Evolutionary conservation across 2,113 vertebrate genomes (phyloP).

Genomic region (Chinchilla lanigera): DNA sequence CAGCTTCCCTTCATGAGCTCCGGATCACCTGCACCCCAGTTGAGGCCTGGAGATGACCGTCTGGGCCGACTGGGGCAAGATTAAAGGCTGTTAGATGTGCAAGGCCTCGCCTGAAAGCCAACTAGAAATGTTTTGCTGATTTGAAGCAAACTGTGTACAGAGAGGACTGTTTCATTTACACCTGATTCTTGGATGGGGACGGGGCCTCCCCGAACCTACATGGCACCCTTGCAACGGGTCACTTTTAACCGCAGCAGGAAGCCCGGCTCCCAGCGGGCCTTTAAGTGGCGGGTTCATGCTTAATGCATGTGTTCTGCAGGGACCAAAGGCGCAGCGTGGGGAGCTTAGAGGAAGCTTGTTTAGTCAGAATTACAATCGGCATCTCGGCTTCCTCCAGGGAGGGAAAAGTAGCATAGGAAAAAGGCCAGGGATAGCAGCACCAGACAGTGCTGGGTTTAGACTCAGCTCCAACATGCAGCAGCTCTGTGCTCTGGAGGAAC

Average conservation of each 20-base stretch:
- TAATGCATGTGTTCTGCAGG: background rate
- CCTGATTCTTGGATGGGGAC: background rate
- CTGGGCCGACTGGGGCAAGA: conserved; percentile 21
- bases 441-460: background rate
- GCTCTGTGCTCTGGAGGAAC: too few relatives aligned
- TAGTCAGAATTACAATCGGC: background rate
- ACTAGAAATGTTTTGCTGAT: background rate
- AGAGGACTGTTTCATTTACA: background rate
- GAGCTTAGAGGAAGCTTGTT: background rate
- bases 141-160: background rate
- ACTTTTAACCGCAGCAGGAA: background rate
- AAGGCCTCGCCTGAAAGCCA: background rate
- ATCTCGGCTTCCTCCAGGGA: background rate
- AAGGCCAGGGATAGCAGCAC: too few relatives aligned
- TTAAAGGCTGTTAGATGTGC: background rate
- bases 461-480: background rate
- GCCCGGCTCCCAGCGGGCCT: background rate
- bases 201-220: background rate
- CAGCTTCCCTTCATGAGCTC: background rate
- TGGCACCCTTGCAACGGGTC: too few relatives aligned
- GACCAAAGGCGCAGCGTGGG: background rate
- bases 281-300: background rate
- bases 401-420: background rate
- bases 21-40: background rate
- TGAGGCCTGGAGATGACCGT: background rate